Evolutionary conservation across 2,888 invertebrate species (phyloP).

Genomic region (Sialis lutaria): DNA sequence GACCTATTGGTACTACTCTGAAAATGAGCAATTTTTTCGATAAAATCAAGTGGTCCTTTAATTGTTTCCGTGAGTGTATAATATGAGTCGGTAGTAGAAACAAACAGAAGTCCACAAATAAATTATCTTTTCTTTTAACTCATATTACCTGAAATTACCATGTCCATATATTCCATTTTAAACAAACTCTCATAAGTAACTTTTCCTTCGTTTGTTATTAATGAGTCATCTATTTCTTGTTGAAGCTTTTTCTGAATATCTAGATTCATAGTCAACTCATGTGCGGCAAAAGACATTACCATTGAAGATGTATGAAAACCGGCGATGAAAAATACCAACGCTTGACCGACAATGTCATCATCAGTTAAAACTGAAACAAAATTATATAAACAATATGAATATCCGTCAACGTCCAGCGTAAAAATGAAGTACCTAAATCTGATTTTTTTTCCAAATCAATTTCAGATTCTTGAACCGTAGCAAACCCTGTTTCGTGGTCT

Average conservation of each 20-base stretch:
- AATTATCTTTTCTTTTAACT: background rate
- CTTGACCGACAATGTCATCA: conserved; percentile 26
- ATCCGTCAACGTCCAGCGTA: no score
- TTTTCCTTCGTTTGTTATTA: conserved; percentile 13
- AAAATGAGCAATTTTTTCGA: no score
- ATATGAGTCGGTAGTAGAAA: no score
- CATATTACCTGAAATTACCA: conserved; percentile 15
- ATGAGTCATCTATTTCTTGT: conserved; percentile 16
- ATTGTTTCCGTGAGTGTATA: no score
- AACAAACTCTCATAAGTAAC: conserved; percentile 20
- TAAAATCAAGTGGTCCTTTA: no score
- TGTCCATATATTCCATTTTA: conserved; percentile 24
- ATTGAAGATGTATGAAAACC: conserved; percentile 30
- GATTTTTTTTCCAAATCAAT: background rate
- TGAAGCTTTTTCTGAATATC: conserved; percentile 26
- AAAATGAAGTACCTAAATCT: no score
- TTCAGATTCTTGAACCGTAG: background rate
- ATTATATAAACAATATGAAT: background rate
- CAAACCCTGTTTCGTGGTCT: background rate
- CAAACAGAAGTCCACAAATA: no score
- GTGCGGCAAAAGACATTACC: conserved; percentile 22
- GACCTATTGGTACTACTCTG: no score
- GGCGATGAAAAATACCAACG: conserved; percentile 29
- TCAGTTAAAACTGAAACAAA: conserved; percentile 24
- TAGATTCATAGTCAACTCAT: conserved; percentile 27